phyloP scores from a whole-genome alignment of 2,797 vertebrate genomes.

The Centroberyx gerrardi region DNA sequence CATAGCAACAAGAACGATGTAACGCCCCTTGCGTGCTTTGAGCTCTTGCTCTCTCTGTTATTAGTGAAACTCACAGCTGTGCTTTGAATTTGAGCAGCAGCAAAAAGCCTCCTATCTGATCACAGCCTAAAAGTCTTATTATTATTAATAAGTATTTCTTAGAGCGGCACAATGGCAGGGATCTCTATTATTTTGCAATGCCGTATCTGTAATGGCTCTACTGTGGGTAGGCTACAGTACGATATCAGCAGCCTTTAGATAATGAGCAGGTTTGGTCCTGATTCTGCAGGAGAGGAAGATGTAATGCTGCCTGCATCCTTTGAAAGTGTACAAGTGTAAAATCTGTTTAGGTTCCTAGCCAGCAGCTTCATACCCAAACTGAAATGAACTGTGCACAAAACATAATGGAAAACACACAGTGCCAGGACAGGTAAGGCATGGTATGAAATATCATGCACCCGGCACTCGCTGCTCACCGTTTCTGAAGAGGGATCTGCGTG shows the following conservation, averaged over 20 bases:
- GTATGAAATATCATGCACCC: neutral
- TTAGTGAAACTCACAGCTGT: neutral
- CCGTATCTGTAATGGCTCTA: conserved; percentile 1
- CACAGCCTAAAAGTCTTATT: neutral
- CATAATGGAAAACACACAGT: neutral
- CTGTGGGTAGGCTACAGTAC: neutral
- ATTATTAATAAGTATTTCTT: neutral
- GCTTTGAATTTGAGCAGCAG: neutral
- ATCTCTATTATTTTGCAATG: conserved; percentile 12
- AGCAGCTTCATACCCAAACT: neutral
- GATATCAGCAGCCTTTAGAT: conserved; percentile 30
- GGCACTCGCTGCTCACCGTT: conserved; percentile 88
- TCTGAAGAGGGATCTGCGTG: conserved; percentile 94
- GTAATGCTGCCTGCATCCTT: conserved; percentile 7
- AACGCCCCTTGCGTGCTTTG: conserved; percentile 3
- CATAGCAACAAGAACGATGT: too few species aligned
- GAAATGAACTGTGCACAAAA: too few species aligned
- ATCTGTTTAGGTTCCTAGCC: neutral
- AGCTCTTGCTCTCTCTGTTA: neutral
- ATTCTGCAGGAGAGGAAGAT: conserved; percentile 3
- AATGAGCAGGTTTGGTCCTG: neutral
- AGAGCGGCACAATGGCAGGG: conserved; percentile 7
- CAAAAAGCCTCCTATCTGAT: neutral
- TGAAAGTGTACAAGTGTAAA: neutral
- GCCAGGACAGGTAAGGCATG: neutral